phyloP scores from a whole-genome alignment of 1,140 invertebrate species.

The Cotesia typhae region DNA sequence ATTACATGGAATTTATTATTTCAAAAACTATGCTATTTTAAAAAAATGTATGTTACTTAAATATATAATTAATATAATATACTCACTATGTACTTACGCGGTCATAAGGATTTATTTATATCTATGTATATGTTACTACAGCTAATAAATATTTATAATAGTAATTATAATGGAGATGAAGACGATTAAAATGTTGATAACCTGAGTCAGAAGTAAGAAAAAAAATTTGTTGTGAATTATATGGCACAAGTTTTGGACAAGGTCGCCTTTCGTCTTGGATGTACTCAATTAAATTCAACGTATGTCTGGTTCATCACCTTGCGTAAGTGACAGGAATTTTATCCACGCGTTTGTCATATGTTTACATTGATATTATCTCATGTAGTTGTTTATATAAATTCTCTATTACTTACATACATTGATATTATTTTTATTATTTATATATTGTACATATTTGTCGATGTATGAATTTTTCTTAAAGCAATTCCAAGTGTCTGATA shows the following conservation, averaged over 20 bases:
- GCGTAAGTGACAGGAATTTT: constrained; percentile 3
- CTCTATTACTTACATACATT: too few species aligned
- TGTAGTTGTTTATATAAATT: not conserved
- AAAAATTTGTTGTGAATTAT: not conserved
- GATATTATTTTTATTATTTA: too few species aligned
- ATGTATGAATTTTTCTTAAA: too few species aligned
- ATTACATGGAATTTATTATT: not conserved
- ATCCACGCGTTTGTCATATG: constrained; percentile 10
- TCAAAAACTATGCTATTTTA: too few species aligned
- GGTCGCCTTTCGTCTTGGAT: not conserved
- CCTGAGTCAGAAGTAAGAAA: not conserved
- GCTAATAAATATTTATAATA: not conserved
- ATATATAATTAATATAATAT: too few species aligned
- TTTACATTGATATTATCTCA: not conserved
- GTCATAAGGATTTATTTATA: not conserved
- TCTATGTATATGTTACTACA: not conserved
- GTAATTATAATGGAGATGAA: not conserved
- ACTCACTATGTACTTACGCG: not conserved
- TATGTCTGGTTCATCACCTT: constrained; percentile 9
- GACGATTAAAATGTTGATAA: constrained; percentile 1
- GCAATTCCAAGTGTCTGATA: too few species aligned
- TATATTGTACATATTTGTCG: too few species aligned
- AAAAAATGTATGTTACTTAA: too few species aligned
- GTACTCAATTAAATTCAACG: constrained; percentile 5
- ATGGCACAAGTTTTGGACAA: not conserved